These are phyloP conservation scores for Leptinotarsa undecemlineata DNA, from an alignment of 1,140 invertebrate species.

Conservation along the genomic window DNA sequence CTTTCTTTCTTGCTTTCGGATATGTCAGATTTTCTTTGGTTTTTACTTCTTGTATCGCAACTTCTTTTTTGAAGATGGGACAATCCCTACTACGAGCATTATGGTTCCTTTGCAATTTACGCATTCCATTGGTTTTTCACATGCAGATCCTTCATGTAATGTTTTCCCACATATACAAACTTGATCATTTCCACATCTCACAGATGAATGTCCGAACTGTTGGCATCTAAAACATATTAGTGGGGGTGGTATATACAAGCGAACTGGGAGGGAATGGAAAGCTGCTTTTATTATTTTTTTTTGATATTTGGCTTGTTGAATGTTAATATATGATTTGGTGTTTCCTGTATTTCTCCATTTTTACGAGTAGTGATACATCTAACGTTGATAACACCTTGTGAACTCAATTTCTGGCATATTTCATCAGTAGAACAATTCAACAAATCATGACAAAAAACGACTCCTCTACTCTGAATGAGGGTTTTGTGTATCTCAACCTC, in stretches of 20 bases:
- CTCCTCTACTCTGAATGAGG: too few species aligned
- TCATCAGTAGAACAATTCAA: too few species aligned
- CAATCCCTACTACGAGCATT: background rate
- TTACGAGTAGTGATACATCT: background rate
- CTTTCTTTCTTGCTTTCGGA: background rate
- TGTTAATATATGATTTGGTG: background rate
- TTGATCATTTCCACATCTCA: background rate
- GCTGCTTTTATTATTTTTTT: background rate
- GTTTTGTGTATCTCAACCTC: background rate
- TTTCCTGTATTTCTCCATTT: background rate
- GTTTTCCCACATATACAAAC: background rate
- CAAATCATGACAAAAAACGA: too few species aligned
- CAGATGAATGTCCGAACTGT: background rate
- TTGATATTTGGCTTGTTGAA: background rate
- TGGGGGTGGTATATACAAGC: background rate
- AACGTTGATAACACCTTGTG: too few species aligned
- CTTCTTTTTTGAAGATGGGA: conserved; percentile 16
- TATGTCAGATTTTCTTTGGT: background rate
- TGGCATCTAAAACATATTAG: background rate
- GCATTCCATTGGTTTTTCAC: background rate
- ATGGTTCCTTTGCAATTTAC: background rate
- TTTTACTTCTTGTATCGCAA: conserved; percentile 7
- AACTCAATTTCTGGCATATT: too few species aligned
- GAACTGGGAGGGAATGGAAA: background rate
- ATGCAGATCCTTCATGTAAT: background rate